Conservation (phyloP, 1,140 invertebrate species). For the Tetramorium alpestre region DNA sequence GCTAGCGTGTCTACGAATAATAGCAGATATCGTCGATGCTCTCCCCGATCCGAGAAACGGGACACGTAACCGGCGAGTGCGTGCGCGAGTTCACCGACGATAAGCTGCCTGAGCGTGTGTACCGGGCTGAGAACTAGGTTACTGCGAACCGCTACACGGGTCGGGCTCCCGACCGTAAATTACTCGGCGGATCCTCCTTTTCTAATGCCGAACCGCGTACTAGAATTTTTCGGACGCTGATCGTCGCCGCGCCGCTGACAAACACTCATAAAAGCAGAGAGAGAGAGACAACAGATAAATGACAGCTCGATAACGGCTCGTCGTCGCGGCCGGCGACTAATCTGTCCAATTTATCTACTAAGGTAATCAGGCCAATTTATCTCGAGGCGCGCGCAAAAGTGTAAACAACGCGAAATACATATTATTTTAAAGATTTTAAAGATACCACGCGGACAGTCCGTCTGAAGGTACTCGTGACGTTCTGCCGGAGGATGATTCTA, state of each 20-base stretch:
- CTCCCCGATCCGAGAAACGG: slow-evolving; percentile 52
- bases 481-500: too few relatives aligned
- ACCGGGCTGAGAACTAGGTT: slow-evolving; percentile 68
- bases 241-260: not conserved
- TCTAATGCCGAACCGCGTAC: not conserved
- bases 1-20: slow-evolving; percentile 56
- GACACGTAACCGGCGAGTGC: slow-evolving; percentile 51
- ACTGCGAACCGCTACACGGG: slow-evolving; percentile 53
- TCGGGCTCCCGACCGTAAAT: slow-evolving; percentile 42
- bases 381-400: not conserved
- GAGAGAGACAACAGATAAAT: not conserved
- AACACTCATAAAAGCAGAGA: not conserved
- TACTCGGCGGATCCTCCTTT: not conserved
- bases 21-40: slow-evolving; percentile 56
- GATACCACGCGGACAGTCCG: too few relatives aligned
- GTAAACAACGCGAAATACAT: not conserved
- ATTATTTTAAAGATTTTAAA: not conserved
- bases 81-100: slow-evolving; percentile 65
- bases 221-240: not conserved
- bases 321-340: not conserved
- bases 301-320: not conserved
- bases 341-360: slow-evolving; percentile 16
- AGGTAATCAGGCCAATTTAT: slow-evolving; percentile 16
- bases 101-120: slow-evolving; percentile 41
- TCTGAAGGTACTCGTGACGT: too few relatives aligned